Conservation (phyloP, 2,797 vertebrate genomes). For the Remorina albescens region DNA sequence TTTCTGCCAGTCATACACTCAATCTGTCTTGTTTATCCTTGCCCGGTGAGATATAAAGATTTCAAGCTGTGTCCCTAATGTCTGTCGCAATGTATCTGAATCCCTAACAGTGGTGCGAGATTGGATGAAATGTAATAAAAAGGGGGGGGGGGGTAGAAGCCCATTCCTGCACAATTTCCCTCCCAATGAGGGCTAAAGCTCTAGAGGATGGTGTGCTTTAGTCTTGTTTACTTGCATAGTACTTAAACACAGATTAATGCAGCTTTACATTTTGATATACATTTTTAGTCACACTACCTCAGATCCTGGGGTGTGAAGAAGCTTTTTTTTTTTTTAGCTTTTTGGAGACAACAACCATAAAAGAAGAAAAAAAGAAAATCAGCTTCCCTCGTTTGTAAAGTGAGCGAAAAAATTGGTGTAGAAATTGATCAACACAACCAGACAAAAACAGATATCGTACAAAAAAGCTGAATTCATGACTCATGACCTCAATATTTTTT, state of each 20-base stretch:
- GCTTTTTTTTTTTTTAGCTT: background rate
- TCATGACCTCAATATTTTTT: constrained; percentile 11
- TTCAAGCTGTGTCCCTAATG: constrained; percentile 39
- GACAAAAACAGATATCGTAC: background rate
- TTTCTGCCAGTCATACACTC: constrained; percentile 51
- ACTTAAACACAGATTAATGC: too few relatives aligned
- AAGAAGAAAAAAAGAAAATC: too few relatives aligned
- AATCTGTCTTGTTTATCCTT: constrained; percentile 58
- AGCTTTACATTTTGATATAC: background rate
- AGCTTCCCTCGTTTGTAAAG: background rate
- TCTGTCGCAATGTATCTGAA: constrained; percentile 21
- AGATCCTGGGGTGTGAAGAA: background rate
- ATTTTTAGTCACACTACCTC: background rate
- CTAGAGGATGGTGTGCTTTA: background rate
- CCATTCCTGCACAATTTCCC: background rate
- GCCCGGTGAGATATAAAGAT: constrained; percentile 32
- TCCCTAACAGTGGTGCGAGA: constrained; percentile 16
- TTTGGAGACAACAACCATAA: too few relatives aligned
- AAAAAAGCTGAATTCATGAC: background rate
- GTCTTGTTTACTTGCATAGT: background rate
- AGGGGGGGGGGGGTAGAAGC: background rate
- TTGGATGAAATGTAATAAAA: constrained; percentile 29
- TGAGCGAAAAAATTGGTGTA: background rate
- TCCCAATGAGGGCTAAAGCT: background rate
- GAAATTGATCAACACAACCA: background rate